phyloP scores from a whole-genome alignment of 2,888 invertebrate species.

The Sympetrum striolatum region DNA sequence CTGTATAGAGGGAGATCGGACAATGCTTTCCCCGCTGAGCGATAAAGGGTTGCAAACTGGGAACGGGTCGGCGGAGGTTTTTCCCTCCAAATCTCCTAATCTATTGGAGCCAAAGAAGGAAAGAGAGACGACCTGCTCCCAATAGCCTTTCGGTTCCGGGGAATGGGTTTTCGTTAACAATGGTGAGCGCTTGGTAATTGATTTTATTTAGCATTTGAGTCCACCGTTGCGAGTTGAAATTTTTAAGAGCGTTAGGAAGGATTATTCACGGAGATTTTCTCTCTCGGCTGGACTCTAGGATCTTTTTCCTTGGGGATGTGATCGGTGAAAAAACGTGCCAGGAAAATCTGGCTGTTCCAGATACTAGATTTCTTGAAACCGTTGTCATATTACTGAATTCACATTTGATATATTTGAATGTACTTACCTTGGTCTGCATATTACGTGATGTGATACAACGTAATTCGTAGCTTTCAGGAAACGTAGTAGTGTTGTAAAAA shows the following conservation, averaged over 20 bases:
- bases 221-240: not conserved
- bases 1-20: not conserved
- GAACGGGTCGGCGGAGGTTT: not conserved
- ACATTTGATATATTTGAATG: too few relatives aligned
- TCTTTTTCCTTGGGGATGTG: not conserved
- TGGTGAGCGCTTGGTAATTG: not conserved
- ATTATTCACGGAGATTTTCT: conserved; percentile 11
- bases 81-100: not conserved
- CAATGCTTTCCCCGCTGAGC: not conserved
- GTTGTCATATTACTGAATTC: too few relatives aligned
- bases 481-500: too few relatives aligned
- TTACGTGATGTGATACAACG: too few relatives aligned
- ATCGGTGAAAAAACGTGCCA: not conserved
- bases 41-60: not conserved
- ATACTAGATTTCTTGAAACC: too few relatives aligned
- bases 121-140: not conserved
- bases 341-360: not conserved
- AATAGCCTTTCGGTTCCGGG: not conserved
- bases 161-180: not conserved
- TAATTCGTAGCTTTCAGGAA: too few relatives aligned
- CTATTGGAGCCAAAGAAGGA: not conserved
- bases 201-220: not conserved
- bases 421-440: too few relatives aligned
- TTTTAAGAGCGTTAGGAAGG: not conserved
- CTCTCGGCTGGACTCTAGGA: not conserved